Evolutionary conservation across 2,888 invertebrate genomes (phyloP).

Genomic region (Zygaena filipendulae): DNA sequence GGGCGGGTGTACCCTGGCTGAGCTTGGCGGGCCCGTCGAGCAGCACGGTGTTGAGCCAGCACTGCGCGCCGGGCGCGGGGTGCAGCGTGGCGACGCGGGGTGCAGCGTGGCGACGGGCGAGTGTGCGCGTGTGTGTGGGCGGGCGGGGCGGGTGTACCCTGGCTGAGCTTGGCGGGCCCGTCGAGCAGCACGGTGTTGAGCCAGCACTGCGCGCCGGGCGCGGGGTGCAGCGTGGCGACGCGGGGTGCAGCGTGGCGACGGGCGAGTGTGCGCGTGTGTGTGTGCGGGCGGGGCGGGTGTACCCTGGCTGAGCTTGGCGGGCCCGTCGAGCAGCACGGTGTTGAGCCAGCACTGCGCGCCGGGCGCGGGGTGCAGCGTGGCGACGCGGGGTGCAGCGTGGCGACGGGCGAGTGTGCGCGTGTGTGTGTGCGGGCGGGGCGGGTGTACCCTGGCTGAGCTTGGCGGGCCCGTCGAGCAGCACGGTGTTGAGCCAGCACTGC

Average conservation of each 20-base stretch:
- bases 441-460: conserved; percentile 82
- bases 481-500: conserved; percentile 86
- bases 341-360: conserved; percentile 86
- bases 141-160: no score
- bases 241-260: conserved; percentile 80
- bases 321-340: conserved; percentile 80
- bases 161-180: conserved; percentile 80
- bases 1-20: conserved; percentile 82
- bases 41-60: conserved; percentile 85
- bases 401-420: no score
- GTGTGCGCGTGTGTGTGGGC: no score
- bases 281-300: no score
- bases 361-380: no score
- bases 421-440: no score
- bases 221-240: no score
- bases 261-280: no score
- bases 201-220: conserved; percentile 79
- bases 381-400: conserved; percentile 80
- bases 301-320: conserved; percentile 82
- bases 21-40: conserved; percentile 82
- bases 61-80: conserved; percentile 77
- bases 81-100: no score
- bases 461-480: conserved; percentile 80
- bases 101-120: conserved; percentile 79
- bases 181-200: conserved; percentile 84